Evolutionary conservation across 1,140 invertebrate species (phyloP).

Genomic region (Adoxophyes honmai): DNA sequence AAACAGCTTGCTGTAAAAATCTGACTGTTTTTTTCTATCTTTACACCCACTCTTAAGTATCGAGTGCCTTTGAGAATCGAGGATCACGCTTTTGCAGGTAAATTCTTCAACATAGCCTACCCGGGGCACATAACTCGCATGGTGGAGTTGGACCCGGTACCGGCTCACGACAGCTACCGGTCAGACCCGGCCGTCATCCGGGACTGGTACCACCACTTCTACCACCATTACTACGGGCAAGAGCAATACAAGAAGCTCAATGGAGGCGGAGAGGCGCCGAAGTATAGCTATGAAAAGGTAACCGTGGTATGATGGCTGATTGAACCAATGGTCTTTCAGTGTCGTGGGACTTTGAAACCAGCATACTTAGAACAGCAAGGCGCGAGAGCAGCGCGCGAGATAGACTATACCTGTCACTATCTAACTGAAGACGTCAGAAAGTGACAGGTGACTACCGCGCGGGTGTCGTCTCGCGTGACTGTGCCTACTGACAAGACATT

Average conservation of each 20-base stretch:
- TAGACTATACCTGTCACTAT: too few species aligned
- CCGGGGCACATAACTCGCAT: slow-evolving; percentile 36
- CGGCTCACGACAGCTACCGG: slow-evolving; percentile 29
- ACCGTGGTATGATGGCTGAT: slow-evolving; percentile 29
- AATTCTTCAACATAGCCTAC: slow-evolving; percentile 44
- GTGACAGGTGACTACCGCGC: too few species aligned
- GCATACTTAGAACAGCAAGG: too few species aligned
- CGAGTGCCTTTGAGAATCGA: too few species aligned
- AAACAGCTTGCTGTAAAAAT: too few species aligned
- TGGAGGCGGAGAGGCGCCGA: slow-evolving; percentile 32
- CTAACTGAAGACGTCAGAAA: too few species aligned
- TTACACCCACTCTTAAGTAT: background rate
- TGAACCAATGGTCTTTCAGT: background rate
- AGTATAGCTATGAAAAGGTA: slow-evolving; percentile 50
- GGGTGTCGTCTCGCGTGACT: background rate
- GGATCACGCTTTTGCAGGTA: too few species aligned
- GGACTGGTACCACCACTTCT: slow-evolving; percentile 41
- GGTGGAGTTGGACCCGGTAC: slow-evolving; percentile 48
- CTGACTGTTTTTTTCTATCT: too few species aligned
- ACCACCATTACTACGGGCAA: slow-evolving; percentile 35
- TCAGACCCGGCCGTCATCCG: slow-evolving; percentile 13
- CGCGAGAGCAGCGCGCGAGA: too few species aligned
- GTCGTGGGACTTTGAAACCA: background rate
- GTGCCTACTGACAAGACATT: too few species aligned
- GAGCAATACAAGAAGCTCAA: slow-evolving; percentile 34